Evolutionary conservation across 2,888 invertebrate species (phyloP).

Genomic region (Azorinus chamasolen): DNA sequence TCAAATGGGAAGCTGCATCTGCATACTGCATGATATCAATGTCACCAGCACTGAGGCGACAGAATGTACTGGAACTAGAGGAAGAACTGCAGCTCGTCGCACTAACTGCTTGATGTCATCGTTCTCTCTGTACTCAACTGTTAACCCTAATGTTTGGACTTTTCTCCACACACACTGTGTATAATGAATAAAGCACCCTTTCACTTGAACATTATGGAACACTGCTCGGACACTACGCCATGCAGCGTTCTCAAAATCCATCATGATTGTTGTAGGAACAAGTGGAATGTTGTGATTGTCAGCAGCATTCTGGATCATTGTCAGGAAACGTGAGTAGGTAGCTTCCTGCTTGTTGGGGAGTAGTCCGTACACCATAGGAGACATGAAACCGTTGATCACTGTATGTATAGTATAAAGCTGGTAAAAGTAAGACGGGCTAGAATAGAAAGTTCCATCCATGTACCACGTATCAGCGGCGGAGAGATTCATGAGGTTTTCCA

Average conservation of each 20-base stretch:
- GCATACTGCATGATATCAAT: too few species aligned
- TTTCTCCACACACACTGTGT: too few species aligned
- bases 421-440: not conserved
- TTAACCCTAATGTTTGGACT: conserved; percentile 39
- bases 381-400: conserved; percentile 2
- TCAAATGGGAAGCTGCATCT: too few species aligned
- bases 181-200: conserved; percentile 61
- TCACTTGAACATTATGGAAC: conserved; percentile 42
- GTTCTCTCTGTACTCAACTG: conserved; percentile 25
- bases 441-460: conserved; percentile 7
- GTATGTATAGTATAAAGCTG: conserved; percentile 1
- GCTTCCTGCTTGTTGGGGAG: not conserved
- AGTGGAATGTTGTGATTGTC: too few species aligned
- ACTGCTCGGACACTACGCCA: not conserved
- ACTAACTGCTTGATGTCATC: conserved; percentile 36
- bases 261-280: conserved; percentile 19
- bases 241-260: conserved; percentile 18
- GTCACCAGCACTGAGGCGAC: too few species aligned
- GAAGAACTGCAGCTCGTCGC: conserved; percentile 25
- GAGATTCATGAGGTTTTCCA: not conserved
- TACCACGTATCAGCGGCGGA: not conserved
- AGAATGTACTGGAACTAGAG: conserved; percentile 35
- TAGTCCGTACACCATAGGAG: conserved; percentile 1
- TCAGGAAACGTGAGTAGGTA: not conserved
- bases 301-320: not conserved